Percentiles rank a stretch among this genome's conserved stretches.
Evolutionary conservation across 1,140 invertebrate species (phyloP).

Genomic region (Apis laboriosa): DNA sequence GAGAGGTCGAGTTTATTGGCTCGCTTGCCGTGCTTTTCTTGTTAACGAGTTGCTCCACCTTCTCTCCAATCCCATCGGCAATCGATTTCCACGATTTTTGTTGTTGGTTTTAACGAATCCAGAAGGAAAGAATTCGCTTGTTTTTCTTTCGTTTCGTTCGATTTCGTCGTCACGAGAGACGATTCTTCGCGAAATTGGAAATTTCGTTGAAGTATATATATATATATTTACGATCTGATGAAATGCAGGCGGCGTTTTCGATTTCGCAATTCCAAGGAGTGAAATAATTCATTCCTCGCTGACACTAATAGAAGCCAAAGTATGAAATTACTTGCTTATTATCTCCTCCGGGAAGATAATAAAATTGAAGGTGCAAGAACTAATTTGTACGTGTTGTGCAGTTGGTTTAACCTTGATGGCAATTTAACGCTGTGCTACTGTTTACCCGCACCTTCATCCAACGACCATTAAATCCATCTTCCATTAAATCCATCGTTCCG

Average conservation of each 20-base stretch:
- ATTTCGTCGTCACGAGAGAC: neutral
- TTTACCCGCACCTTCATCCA: neutral
- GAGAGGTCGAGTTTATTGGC: neutral
- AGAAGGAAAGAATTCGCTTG: neutral
- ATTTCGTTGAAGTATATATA: neutral
- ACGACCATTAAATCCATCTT: neutral
- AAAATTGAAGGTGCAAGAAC: neutral
- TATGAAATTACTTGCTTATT: neutral
- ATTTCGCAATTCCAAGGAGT: neutral
- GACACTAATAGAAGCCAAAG: neutral
- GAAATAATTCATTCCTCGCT: neutral
- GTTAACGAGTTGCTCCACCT: neutral
- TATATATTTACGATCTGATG: neutral
- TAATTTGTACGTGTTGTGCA: neutral
- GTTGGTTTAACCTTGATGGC: neutral
- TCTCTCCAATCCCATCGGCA: no score
- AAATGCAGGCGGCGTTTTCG: neutral
- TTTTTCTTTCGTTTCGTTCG: neutral
- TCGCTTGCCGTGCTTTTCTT: neutral
- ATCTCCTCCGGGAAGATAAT: neutral
- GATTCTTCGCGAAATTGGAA: neutral
- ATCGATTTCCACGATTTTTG: neutral
- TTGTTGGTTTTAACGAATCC: neutral
- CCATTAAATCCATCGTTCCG: neutral
- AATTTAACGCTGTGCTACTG: neutral